phyloP scores from a whole-genome alignment of 2,113 vertebrate genomes.

The Oxygymnocypris stewartii region DNA sequence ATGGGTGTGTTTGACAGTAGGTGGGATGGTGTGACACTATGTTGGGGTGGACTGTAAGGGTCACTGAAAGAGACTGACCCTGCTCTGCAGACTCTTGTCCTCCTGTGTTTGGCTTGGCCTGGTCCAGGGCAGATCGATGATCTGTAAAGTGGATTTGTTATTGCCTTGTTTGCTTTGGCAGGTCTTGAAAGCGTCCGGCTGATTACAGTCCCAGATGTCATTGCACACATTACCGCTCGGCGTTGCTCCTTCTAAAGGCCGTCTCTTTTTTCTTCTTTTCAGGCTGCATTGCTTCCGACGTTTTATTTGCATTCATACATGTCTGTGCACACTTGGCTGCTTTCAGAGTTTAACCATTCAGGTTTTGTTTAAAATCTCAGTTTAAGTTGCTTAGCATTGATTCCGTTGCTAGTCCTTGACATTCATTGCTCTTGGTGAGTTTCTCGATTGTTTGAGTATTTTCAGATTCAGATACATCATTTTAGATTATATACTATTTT shows the following conservation, averaged over 20 bases:
- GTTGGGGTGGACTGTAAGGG: constrained; percentile 33
- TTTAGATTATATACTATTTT: constrained; percentile 40
- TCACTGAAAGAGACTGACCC: constrained; percentile 68
- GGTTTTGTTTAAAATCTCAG: constrained; percentile 42
- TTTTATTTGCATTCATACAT: constrained; percentile 49
- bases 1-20: constrained; percentile 19
- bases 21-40: constrained; percentile 41
- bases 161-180: constrained; percentile 99
- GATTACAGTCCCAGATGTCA: constrained; percentile 99
- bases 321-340: constrained; percentile 35
- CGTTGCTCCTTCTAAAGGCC: constrained; percentile 75
- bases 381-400: constrained; percentile 52
- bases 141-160: constrained; percentile 99
- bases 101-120: constrained; percentile 90
- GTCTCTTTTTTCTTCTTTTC: constrained; percentile 28
- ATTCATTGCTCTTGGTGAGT: constrained; percentile 42
- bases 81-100: constrained; percentile 74
- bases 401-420: constrained; percentile 50
- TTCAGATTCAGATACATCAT: constrained; percentile 44
- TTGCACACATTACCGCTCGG: constrained; percentile 83
- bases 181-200: constrained; percentile 92
- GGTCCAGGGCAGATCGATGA: constrained; percentile 92
- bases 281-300: constrained; percentile 16
- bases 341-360: constrained; percentile 42
- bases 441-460: constrained; percentile 50